phyloP scores from a whole-genome alignment of 1,140 invertebrate species.

The Saccostrea echinata region DNA sequence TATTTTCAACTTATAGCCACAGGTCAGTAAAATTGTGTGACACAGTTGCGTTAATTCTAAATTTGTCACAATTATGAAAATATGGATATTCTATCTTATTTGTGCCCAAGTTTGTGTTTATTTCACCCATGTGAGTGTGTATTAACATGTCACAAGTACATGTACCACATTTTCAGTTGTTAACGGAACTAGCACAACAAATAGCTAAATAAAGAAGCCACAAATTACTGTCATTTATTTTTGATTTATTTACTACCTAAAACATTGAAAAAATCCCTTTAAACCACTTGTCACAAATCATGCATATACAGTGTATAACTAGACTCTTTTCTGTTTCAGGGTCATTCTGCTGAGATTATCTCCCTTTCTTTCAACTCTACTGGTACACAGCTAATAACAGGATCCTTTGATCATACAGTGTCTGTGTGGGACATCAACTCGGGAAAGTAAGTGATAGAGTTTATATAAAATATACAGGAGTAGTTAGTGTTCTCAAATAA shows the following conservation, averaged over 20 bases:
- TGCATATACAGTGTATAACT: background rate
- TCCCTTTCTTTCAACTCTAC: slow-evolving; percentile 86
- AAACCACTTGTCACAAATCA: background rate
- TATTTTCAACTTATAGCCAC: background rate
- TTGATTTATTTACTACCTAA: no score
- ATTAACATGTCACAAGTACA: background rate
- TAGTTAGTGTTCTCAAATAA: no score
- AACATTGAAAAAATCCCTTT: background rate
- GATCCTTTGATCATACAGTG: slow-evolving; percentile 89
- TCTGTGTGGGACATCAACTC: slow-evolving; percentile 87
- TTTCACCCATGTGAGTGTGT: background rate
- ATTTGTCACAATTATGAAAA: background rate
- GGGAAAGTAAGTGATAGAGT: slow-evolving; percentile 82
- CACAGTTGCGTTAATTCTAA: background rate
- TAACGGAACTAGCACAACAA: background rate
- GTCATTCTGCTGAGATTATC: slow-evolving; percentile 88
- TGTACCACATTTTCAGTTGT: background rate
- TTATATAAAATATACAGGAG: background rate
- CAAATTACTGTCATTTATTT: no score
- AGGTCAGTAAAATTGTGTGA: slow-evolving; percentile 19
- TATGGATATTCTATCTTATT: background rate
- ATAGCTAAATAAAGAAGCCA: background rate
- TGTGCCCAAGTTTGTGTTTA: background rate
- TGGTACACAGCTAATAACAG: slow-evolving; percentile 87
- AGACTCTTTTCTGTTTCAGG: slow-evolving; percentile 72